phyloP scores from a whole-genome alignment of 2,797 vertebrate genomes.

The Leptatherina wallacei region DNA sequence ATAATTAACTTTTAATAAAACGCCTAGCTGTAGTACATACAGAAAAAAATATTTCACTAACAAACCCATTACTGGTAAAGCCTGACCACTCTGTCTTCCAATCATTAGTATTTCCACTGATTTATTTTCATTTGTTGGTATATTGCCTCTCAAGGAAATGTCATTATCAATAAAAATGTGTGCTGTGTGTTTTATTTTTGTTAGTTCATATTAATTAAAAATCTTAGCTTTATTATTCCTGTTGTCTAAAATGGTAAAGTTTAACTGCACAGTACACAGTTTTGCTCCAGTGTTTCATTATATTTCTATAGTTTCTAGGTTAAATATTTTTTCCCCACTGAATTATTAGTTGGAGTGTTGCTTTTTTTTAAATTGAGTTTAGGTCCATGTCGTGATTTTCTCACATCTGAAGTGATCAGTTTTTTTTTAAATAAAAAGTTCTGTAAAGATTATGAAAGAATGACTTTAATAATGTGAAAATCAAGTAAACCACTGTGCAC shows the following conservation, averaged over 20 bases:
- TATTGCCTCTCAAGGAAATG: neutral
- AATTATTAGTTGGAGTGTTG: neutral
- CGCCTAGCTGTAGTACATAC: too few species aligned
- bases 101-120: neutral
- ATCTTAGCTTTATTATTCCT: neutral
- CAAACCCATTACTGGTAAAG: neutral
- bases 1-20: too few species aligned
- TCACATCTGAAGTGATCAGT: neutral
- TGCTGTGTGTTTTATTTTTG: too few species aligned
- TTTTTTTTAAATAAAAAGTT: neutral
- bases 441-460: neutral
- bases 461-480: neutral
- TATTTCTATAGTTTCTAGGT: neutral
- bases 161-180: too few species aligned
- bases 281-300: neutral
- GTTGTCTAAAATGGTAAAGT: too few species aligned
- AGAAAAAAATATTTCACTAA: too few species aligned
- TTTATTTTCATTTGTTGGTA: neutral
- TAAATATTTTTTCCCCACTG: neutral
- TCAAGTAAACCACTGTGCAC: slow-evolving; percentile 3
- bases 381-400: neutral
- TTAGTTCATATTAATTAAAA: neutral
- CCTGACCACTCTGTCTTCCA: neutral
- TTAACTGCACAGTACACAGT: too few species aligned
- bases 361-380: neutral